Conservation (phyloP, 2,797 vertebrate genomes). For the Brachyalestes nurse region DNA sequence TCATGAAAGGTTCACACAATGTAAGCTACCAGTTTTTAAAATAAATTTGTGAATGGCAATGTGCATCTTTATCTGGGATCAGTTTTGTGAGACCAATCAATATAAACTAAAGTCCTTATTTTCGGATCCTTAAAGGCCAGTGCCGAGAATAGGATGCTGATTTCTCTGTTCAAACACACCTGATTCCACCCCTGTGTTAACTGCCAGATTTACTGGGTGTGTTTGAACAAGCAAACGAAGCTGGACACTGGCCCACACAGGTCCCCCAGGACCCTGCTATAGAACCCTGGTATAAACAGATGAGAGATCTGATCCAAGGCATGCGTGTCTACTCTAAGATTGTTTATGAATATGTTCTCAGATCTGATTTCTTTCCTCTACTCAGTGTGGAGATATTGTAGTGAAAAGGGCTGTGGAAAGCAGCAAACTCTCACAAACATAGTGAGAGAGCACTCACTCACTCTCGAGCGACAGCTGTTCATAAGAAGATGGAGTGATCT, state of each 20-base stretch:
- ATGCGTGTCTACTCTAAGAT: neutral
- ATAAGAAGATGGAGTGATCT: neutral
- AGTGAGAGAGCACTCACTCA: neutral
- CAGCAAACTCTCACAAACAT: slow-evolving; percentile 3
- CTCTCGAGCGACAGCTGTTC: neutral
- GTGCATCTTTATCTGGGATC: neutral
- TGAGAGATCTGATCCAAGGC: neutral
- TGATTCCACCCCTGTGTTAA: too few species aligned
- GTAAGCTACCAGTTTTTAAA: neutral
- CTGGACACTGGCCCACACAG: too few species aligned
- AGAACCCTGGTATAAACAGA: neutral
- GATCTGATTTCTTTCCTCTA: neutral
- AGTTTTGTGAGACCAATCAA: neutral
- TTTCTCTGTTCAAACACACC: too few species aligned
- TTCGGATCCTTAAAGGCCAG: too few species aligned
- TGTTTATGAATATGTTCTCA: neutral
- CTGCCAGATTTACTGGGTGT: too few species aligned
- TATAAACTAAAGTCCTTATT: neutral
- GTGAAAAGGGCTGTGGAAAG: neutral
- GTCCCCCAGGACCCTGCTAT: too few species aligned
- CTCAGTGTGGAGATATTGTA: neutral
- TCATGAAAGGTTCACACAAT: too few species aligned
- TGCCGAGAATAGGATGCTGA: too few species aligned
- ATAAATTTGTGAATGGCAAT: neutral
- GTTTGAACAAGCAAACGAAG: too few species aligned